Conservation (phyloP, 2,888 invertebrate species). For the Cephus nigrinus region DNA sequence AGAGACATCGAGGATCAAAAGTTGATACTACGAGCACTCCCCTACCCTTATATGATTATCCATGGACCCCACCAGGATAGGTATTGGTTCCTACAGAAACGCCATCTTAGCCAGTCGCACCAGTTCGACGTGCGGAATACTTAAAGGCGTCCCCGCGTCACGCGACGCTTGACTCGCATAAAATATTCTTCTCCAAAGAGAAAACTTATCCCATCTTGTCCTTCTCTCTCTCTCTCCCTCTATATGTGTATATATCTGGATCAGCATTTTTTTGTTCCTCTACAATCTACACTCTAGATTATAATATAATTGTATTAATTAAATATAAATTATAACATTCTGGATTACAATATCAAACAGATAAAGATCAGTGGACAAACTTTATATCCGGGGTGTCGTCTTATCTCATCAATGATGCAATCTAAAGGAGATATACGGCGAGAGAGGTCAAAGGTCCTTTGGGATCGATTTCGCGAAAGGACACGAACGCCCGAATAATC, state of each 20-base stretch:
- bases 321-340: too few species aligned
- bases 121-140: slow-evolving; percentile 54
- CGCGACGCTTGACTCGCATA: slow-evolving; percentile 53
- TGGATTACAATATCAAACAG: not conserved
- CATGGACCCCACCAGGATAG: slow-evolving; percentile 30
- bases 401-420: slow-evolving; percentile 59
- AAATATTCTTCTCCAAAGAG: slow-evolving; percentile 50
- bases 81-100: slow-evolving; percentile 5
- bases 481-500: slow-evolving; percentile 60
- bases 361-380: not conserved
- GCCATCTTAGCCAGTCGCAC: slow-evolving; percentile 36
- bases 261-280: too few species aligned
- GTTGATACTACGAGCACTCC: slow-evolving; percentile 48
- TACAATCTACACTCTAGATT: too few species aligned
- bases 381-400: not conserved
- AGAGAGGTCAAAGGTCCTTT: slow-evolving; percentile 42
- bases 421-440: slow-evolving; percentile 54
- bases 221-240: too few species aligned
- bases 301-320: too few species aligned
- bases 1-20: slow-evolving; percentile 54
- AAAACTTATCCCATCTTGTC: slow-evolving; percentile 8
- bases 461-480: slow-evolving; percentile 60
- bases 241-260: too few species aligned
- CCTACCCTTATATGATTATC: slow-evolving; percentile 56
- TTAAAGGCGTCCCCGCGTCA: slow-evolving; percentile 43